Evolutionary conservation across 2,797 vertebrate genomes (phyloP).

Genomic region (Enteromius radiatus): DNA sequence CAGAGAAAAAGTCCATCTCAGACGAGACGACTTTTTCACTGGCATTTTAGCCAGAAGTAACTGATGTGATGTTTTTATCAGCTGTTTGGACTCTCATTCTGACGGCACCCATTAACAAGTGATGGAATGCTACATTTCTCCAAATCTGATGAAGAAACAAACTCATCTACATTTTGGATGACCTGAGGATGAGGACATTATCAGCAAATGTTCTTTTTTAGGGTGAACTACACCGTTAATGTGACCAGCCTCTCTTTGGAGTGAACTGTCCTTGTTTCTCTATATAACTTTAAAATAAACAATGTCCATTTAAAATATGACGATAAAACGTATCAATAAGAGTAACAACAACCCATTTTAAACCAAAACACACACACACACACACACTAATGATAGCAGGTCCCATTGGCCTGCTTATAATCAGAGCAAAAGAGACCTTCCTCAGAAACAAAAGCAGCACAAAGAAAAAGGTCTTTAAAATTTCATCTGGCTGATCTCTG

Average conservation of each 20-base stretch:
- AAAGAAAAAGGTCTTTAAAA: not conserved
- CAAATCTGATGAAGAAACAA: not conserved
- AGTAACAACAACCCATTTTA: not conserved
- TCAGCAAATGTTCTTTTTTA: not conserved
- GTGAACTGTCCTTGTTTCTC: not conserved
- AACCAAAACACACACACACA: not conserved
- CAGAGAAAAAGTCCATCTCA: not conserved
- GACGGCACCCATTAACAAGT: not conserved
- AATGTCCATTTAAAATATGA: not conserved
- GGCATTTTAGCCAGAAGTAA: not conserved
- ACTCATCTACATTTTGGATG: not conserved
- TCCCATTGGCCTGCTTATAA: not conserved
- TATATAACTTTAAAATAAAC: not conserved
- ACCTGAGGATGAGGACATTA: not conserved
- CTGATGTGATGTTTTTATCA: not conserved
- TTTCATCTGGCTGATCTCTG: not conserved
- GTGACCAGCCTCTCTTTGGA: not conserved
- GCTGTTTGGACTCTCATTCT: not conserved
- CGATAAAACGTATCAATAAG: not conserved
- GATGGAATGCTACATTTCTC: not conserved
- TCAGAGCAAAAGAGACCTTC: not conserved
- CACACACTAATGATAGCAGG: not conserved
- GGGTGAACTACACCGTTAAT: not conserved
- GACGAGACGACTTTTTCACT: not conserved
- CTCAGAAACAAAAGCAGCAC: slow-evolving; percentile 9